Conservation (phyloP, 23 tunicate genomes). For the Aplidium turbinatum region DNA sequence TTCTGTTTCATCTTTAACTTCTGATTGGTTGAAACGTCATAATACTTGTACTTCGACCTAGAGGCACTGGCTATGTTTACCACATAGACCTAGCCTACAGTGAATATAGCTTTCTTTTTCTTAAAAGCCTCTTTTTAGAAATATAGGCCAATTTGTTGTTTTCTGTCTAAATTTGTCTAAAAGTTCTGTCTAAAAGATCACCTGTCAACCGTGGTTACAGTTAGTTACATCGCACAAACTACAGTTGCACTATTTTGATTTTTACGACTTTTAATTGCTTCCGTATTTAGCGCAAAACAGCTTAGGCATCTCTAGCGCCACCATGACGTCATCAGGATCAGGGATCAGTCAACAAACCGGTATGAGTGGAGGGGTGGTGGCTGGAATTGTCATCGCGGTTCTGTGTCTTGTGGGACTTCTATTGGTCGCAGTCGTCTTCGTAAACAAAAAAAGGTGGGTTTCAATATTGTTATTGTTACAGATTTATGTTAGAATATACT, state of each 20-base stretch:
- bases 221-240: neutral
- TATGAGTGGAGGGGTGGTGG: slow-evolving; percentile 47
- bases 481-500: neutral
- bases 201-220: neutral
- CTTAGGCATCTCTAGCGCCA: slow-evolving; percentile 59
- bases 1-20: too few species aligned
- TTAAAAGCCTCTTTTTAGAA: too few species aligned
- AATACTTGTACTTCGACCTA: neutral
- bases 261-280: neutral
- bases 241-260: neutral
- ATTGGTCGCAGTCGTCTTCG: neutral
- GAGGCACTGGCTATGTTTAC: too few species aligned
- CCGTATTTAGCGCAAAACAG: slow-evolving; percentile 29
- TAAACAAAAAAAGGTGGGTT: neutral
- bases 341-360: slow-evolving; percentile 19
- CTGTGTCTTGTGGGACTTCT: slow-evolving; percentile 32
- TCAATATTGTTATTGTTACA: neutral
- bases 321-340: slow-evolving; percentile 46
- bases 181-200: neutral
- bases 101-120: too few species aligned
- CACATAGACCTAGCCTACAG: too few species aligned
- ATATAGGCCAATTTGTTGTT: neutral
- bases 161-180: neutral
- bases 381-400: slow-evolving; percentile 76
- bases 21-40: neutral